Percentiles rank a stretch among this genome's conserved stretches.
phyloP scores from a whole-genome alignment of 2,888 invertebrate species.

The Falcaria lacertinaria region DNA sequence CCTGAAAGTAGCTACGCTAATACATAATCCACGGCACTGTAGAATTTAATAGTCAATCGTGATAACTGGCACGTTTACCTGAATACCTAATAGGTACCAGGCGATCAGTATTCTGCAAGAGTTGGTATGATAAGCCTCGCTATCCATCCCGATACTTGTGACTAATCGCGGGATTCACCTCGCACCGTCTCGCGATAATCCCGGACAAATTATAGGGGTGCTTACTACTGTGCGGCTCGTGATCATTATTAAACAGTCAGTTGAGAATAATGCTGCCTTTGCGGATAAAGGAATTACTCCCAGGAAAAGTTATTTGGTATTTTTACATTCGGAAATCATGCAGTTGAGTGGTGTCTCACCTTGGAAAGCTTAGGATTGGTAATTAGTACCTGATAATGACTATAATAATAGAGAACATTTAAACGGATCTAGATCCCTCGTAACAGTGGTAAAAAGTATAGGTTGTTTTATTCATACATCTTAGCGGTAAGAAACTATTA shows the following conservation, averaged over 20 bases:
- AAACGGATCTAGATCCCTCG: too few species aligned
- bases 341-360: too few species aligned
- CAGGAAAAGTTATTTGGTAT: background rate
- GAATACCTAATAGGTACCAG: constrained; percentile 63
- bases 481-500: too few species aligned
- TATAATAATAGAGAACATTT: too few species aligned
- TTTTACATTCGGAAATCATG: too few species aligned
- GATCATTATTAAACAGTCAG: constrained; percentile 65
- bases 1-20: constrained; percentile 3
- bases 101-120: constrained; percentile 70
- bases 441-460: too few species aligned
- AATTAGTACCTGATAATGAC: too few species aligned
- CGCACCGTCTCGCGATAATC: constrained; percentile 72
- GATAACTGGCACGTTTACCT: constrained; percentile 66
- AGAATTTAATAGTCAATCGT: constrained; percentile 59
- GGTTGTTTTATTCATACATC: too few species aligned
- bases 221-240: constrained; percentile 53
- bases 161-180: constrained; percentile 75
- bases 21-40: constrained; percentile 29
- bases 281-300: constrained; percentile 16
- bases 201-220: constrained; percentile 73
- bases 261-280: constrained; percentile 31
- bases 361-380: too few species aligned
- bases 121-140: constrained; percentile 60
- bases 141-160: constrained; percentile 63